These are phyloP conservation scores for Bombus affinis DNA, from an alignment of 1,140 invertebrate genomes.

Conservation along the genomic window DNA sequence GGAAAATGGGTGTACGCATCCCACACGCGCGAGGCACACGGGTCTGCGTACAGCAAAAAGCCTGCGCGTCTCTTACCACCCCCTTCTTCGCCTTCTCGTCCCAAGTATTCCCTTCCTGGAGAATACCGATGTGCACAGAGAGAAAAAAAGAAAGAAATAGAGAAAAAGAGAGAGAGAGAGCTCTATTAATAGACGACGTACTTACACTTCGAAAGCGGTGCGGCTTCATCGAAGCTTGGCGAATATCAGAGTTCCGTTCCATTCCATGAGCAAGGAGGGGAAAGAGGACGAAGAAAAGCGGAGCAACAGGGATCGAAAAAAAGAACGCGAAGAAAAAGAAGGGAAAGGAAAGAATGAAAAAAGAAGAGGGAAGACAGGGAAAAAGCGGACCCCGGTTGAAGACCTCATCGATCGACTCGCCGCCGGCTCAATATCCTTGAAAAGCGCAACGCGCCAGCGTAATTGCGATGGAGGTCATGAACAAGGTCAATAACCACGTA, in stretches of 20 bases:
- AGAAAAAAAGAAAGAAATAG: too few relatives aligned
- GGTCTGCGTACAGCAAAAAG: slow-evolving; percentile 47
- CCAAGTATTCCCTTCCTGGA: slow-evolving; percentile 45
- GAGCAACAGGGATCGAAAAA: slow-evolving; percentile 12
- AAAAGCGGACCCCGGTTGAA: slow-evolving; percentile 6
- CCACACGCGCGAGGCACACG: slow-evolving; percentile 22
- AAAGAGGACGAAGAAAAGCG: slow-evolving; percentile 1
- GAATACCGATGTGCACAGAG: background rate
- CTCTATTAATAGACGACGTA: slow-evolving; percentile 59
- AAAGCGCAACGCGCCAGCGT: slow-evolving; percentile 53
- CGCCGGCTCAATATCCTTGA: slow-evolving; percentile 61
- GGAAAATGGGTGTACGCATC: slow-evolving; percentile 50
- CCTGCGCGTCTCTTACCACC: slow-evolving; percentile 30
- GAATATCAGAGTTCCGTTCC: slow-evolving; percentile 41
- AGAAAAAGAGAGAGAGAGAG: slow-evolving; percentile 17
- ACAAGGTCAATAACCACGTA: slow-evolving; percentile 63
- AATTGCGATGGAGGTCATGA: slow-evolving; percentile 62
- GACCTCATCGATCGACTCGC: slow-evolving; percentile 53
- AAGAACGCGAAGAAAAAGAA: background rate
- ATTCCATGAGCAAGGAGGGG: background rate
- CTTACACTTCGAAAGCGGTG: slow-evolving; percentile 33
- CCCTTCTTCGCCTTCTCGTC: slow-evolving; percentile 26
- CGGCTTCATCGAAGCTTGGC: slow-evolving; percentile 48
- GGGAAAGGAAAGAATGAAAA: background rate
- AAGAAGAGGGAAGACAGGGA: background rate